Evolutionary conservation across 2,888 invertebrate species (phyloP).

Genomic region (Hyposoter dolosus): DNA sequence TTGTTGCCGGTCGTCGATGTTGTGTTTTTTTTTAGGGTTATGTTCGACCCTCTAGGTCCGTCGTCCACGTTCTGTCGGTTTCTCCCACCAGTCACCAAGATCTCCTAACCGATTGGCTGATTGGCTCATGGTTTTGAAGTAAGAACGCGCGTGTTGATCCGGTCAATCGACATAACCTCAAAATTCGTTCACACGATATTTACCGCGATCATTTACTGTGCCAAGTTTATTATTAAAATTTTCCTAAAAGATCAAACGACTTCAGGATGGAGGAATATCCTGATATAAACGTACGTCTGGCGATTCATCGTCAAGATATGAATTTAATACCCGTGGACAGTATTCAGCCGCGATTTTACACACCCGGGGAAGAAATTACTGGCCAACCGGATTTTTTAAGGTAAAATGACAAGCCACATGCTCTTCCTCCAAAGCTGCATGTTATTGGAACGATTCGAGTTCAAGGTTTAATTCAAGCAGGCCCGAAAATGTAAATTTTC

Average conservation of each 20-base stretch:
- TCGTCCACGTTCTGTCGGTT: background rate
- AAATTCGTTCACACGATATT: constrained; percentile 5
- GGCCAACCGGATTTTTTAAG: constrained; percentile 94
- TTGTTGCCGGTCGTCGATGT: background rate
- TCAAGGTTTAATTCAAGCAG: background rate
- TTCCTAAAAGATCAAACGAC: background rate
- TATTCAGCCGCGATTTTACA: constrained; percentile 89
- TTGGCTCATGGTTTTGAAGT: background rate
- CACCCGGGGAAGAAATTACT: constrained; percentile 95
- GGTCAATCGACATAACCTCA: constrained; percentile 14
- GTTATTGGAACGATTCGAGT: background rate
- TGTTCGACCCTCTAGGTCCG: background rate
- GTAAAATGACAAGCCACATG: constrained; percentile 83
- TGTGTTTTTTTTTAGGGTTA: background rate
- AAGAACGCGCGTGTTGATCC: background rate
- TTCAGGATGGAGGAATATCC: constrained; percentile 73
- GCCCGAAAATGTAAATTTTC: background rate
- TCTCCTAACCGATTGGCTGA: constrained; percentile 3
- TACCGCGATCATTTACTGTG: background rate
- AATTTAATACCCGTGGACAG: constrained; percentile 85
- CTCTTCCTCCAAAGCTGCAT: background rate
- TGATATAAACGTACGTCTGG: constrained; percentile 78
- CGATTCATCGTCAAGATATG: constrained; percentile 78
- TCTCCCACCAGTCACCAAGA: background rate
- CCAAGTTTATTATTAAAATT: background rate